Evolutionary conservation across 2,113 vertebrate genomes (phyloP), one percentile per base, ranked within the genome.

Genomic region (Cranoglanis bouderius): DNA sequence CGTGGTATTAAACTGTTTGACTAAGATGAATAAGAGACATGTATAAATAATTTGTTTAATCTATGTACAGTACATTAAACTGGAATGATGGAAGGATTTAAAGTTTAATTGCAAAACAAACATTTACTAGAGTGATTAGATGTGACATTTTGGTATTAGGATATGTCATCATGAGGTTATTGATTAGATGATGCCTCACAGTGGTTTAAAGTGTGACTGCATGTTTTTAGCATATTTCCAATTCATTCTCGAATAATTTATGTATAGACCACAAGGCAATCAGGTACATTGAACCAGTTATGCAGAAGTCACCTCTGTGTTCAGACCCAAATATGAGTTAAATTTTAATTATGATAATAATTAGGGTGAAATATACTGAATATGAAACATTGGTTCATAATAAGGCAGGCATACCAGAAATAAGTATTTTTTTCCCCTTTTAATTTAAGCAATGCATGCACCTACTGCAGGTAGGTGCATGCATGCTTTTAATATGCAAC

Each of bases 81-180:
- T 57, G 24, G 12, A 85, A 65, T 75, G 63, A 63, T 65, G 49
- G 32, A 57, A 70, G 38, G 84, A 74, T n/a, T 85, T 82, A 46
- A 81, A 85, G 51, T 75, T 88, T 81, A 35, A 88, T 88, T 90
- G 84, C 86, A 82, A 88, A 90, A 84, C 86, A 88, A 90, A 88
- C 70, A 38, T 84, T 59, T 85, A 85, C 88, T 78, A 88, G 77
- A 85, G 24, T 18, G 12, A 90, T 82, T 67, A 88, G 63, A 88
- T 72, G 53, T 61, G 86, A 75, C 75, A 85, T 51, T 40, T 77
- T 85, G 59, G 74, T 88, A 85, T 90, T 88, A 75, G 63, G 59
- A 85, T 84, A 35, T 85, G 83, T n/a, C 77, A 82, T 67, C 40
- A 82, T 43, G 85, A 90, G 49, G 78, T 81, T 75, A 85, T n/a